Percentiles rank a stretch among this genome's conserved stretches.
phyloP scores from a whole-genome alignment of 2,113 vertebrate genomes.

The Benitochromis conjunctus region DNA sequence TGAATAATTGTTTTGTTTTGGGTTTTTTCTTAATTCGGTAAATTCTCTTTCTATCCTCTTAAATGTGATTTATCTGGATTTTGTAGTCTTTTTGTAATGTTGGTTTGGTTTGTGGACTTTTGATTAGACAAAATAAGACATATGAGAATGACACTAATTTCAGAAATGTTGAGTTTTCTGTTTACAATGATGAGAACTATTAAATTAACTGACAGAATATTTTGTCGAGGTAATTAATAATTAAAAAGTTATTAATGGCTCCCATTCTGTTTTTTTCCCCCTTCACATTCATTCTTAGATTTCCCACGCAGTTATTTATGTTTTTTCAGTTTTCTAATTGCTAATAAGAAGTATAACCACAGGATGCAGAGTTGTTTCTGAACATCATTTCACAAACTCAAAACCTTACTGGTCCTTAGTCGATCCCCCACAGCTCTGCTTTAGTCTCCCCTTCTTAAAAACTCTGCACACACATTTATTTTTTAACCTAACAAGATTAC shows the following conservation, averaged over 20 bases:
- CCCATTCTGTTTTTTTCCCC: background rate
- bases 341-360: background rate
- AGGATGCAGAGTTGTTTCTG: background rate
- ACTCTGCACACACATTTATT: background rate
- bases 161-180: too few relatives aligned
- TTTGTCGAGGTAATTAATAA: too few relatives aligned
- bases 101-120: too few relatives aligned
- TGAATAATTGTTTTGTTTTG: too few relatives aligned
- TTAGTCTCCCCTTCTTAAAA: background rate
- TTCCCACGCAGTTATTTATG: background rate
- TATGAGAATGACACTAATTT: too few relatives aligned
- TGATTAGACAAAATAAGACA: too few relatives aligned
- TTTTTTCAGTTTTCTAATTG: background rate
- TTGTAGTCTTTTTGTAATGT: too few relatives aligned
- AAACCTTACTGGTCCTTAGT: background rate
- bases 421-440: background rate
- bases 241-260: background rate
- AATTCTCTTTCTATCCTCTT: too few relatives aligned
- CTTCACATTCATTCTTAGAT: background rate
- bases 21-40: too few relatives aligned
- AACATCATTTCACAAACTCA: background rate
- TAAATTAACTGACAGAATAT: too few relatives aligned
- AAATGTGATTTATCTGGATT: too few relatives aligned
- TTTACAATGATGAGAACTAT: too few relatives aligned
- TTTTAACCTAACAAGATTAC: constrained; percentile 7